These are phyloP conservation scores for Muraenolepis orangiensis DNA, from an alignment of 2,797 vertebrate species.

Conservation along the genomic window DNA sequence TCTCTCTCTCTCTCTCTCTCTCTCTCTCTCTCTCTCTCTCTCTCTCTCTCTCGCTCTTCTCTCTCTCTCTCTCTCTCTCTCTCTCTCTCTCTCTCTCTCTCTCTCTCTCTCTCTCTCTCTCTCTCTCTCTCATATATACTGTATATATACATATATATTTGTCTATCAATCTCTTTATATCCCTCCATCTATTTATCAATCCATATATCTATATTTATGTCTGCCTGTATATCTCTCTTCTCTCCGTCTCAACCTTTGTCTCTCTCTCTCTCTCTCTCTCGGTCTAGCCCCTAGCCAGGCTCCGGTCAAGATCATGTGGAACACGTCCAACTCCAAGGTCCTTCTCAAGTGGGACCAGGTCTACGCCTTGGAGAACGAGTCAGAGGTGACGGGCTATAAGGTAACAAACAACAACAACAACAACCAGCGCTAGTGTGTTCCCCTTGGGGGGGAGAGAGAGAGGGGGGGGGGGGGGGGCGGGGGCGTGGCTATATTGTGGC, in stretches of 20 bases:
- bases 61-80: no score
- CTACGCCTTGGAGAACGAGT: constrained; percentile 93
- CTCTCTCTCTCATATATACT: no score
- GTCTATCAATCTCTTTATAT: no score
- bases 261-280: background rate
- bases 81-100: no score
- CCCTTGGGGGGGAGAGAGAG: no score
- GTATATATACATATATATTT: no score
- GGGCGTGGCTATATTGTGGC: constrained; percentile 1
- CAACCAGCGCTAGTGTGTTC: no score
- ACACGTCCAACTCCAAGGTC: constrained; percentile 93
- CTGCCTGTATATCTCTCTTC: constrained; percentile 26
- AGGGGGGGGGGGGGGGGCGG: no score
- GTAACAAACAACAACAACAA: no score
- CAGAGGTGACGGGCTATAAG: constrained; percentile 96
- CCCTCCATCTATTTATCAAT: no score
- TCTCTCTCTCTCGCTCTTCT: no score
- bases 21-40: background rate
- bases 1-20: background rate
- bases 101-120: no score
- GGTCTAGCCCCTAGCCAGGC: constrained; percentile 87
- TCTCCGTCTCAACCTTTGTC: background rate
- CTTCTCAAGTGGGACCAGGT: constrained; percentile 96
- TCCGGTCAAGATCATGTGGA: constrained; percentile 93
- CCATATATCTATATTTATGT: background rate